These are phyloP conservation scores for Ceuthmochares aereus DNA, from an alignment of 2,113 vertebrate genomes.

Conservation along the genomic window DNA sequence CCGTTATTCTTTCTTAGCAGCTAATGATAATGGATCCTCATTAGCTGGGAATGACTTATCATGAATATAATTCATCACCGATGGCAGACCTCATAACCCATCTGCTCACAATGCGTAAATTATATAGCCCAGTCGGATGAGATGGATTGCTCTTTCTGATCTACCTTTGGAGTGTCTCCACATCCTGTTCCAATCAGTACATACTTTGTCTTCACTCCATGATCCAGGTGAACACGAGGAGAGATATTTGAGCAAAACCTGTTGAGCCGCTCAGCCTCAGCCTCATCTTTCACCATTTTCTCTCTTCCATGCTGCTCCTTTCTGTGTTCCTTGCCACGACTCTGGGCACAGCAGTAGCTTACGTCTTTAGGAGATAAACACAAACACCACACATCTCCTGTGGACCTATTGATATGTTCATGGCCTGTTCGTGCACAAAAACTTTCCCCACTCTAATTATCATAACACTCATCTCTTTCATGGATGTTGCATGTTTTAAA, in stretches of 20 bases:
- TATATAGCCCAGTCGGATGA: slow-evolving; percentile 40
- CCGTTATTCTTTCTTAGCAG: slow-evolving; percentile 35
- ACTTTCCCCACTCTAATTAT: neutral
- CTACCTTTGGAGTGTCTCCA: slow-evolving; percentile 14
- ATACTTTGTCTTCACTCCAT: neutral
- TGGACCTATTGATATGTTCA: neutral
- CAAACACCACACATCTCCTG: neutral
- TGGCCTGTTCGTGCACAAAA: neutral
- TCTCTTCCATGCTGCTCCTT: neutral
- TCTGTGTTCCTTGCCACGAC: neutral
- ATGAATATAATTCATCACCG: slow-evolving; percentile 66
- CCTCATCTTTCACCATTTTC: neutral
- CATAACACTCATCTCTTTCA: neutral
- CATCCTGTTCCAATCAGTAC: slow-evolving; percentile 37
- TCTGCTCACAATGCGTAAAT: slow-evolving; percentile 62
- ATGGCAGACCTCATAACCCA: slow-evolving; percentile 71
- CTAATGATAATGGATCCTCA: slow-evolving; percentile 69
- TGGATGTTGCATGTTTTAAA: neutral
- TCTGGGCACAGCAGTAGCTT: neutral
- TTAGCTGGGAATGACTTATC: slow-evolving; percentile 72
- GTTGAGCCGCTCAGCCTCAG: neutral
- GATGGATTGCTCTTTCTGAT: slow-evolving; percentile 60
- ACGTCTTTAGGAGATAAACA: neutral
- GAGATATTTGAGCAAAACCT: neutral
- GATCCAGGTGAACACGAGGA: slow-evolving; percentile 12